Evolutionary conservation across 2,797 vertebrate species (phyloP).

Genomic region (Chanos chanos): DNA sequence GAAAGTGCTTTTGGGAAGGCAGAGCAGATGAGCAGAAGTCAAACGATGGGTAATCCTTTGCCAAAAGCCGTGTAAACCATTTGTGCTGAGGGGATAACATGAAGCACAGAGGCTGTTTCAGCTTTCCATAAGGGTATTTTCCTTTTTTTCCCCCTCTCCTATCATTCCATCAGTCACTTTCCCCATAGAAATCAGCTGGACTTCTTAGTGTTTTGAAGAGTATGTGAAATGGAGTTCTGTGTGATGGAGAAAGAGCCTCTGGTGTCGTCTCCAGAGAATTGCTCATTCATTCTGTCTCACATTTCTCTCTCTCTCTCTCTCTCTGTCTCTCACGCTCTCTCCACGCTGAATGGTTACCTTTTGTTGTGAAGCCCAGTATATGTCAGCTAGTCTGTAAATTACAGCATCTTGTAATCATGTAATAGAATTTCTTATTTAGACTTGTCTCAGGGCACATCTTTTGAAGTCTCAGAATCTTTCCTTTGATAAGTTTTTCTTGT

Average conservation of each 20-base stretch:
- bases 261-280: slow-evolving; percentile 9
- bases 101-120: slow-evolving; percentile 28
- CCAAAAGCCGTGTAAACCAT: slow-evolving; percentile 28
- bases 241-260: slow-evolving; percentile 10
- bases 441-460: too few species aligned
- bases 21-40: slow-evolving; percentile 31
- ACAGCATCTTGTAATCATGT: too few species aligned
- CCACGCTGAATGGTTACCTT: slow-evolving; percentile 3
- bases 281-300: background rate
- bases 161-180: slow-evolving; percentile 31
- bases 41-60: slow-evolving; percentile 34
- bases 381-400: too few species aligned
- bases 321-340: background rate
- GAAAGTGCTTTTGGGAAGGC: too few species aligned
- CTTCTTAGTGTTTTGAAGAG: background rate
- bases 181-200: slow-evolving; percentile 30
- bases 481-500: too few species aligned
- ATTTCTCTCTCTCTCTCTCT: background rate
- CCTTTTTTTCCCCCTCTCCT: slow-evolving; percentile 14
- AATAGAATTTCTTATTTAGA: too few species aligned
- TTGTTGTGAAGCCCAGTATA: slow-evolving; percentile 2
- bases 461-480: too few species aligned
- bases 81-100: slow-evolving; percentile 34
- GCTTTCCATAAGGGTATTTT: slow-evolving; percentile 34
- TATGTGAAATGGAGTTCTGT: slow-evolving; percentile 20